Percentiles rank a stretch among this genome's conserved stretches.
phyloP scores from a whole-genome alignment of 2,113 vertebrate genomes.

The Tragulus kanchil region DNA sequence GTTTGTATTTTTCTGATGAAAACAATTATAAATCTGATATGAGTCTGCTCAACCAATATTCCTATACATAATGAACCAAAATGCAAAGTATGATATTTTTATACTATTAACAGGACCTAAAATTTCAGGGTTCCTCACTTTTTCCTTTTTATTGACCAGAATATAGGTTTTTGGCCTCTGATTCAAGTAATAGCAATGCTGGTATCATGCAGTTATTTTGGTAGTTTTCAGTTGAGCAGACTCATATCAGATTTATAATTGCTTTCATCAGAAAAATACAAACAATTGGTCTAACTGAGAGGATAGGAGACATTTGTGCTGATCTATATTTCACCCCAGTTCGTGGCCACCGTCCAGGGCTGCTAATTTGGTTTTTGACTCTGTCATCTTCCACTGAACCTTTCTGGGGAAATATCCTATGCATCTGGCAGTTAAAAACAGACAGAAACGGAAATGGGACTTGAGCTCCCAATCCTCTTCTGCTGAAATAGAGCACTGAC shows the following conservation, averaged over 20 bases:
- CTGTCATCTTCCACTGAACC: conserved; percentile 41
- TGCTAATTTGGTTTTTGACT: conserved; percentile 69
- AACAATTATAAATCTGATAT: conserved; percentile 67
- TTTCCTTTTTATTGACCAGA: conserved; percentile 18
- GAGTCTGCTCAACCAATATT: background rate
- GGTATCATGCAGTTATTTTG: background rate
- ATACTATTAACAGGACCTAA: background rate
- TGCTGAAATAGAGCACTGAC: conserved; percentile 54
- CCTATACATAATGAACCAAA: background rate
- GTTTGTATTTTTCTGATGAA: conserved; percentile 46
- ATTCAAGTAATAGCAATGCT: background rate
- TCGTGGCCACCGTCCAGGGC: background rate
- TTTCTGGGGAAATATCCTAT: conserved; percentile 66
- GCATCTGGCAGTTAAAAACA: conserved; percentile 59
- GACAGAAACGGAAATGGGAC: conserved; percentile 55
- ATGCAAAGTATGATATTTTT: background rate
- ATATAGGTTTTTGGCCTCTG: background rate
- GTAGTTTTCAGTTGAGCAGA: conserved; percentile 21
- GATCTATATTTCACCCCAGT: conserved; percentile 24
- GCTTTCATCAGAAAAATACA: conserved; percentile 61
- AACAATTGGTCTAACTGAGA: conserved; percentile 44
- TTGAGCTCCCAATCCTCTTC: conserved; percentile 15
- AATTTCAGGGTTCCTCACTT: background rate
- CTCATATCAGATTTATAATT: conserved; percentile 59
- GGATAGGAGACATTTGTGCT: conserved; percentile 33